Conservation (phyloP, 1,140 invertebrate species). For the Episyrphus balteatus region DNA sequence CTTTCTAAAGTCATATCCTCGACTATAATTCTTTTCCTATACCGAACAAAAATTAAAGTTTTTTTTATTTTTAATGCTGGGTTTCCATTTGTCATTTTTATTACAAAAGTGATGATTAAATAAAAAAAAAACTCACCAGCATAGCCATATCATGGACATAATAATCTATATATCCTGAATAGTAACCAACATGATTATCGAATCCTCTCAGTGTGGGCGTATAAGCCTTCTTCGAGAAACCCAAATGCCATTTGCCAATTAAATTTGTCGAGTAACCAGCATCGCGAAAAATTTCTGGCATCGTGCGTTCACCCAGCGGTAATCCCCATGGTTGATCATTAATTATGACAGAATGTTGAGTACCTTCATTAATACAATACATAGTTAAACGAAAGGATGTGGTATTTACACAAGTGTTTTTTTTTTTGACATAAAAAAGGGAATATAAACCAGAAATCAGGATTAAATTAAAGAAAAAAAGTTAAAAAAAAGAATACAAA, state of each 20-base stretch:
- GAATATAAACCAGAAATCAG: background rate
- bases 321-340: conserved; percentile 63
- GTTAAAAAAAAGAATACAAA: too few relatives aligned
- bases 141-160: conserved; percentile 57
- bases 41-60: background rate
- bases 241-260: conserved; percentile 86
- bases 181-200: conserved; percentile 73
- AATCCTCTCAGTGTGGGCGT: conserved; percentile 71
- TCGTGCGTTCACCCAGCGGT: conserved; percentile 55
- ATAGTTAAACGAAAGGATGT: background rate
- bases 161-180: conserved; percentile 72
- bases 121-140: conserved; percentile 36
- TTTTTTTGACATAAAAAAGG: background rate
- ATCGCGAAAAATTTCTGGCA: conserved; percentile 65
- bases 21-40: conserved; percentile 10
- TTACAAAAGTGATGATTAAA: too few relatives aligned
- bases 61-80: too few relatives aligned
- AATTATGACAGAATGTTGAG: conserved; percentile 66
- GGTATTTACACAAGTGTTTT: background rate
- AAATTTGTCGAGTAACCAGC: conserved; percentile 70
- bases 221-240: conserved; percentile 56
- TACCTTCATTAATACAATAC: conserved; percentile 40
- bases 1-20: conserved; percentile 55
- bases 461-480: too few relatives aligned
- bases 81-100: too few relatives aligned